These are phyloP conservation scores for Styela plicata DNA, from an alignment of 23 tunicate genomes.

Conservation along the genomic window DNA sequence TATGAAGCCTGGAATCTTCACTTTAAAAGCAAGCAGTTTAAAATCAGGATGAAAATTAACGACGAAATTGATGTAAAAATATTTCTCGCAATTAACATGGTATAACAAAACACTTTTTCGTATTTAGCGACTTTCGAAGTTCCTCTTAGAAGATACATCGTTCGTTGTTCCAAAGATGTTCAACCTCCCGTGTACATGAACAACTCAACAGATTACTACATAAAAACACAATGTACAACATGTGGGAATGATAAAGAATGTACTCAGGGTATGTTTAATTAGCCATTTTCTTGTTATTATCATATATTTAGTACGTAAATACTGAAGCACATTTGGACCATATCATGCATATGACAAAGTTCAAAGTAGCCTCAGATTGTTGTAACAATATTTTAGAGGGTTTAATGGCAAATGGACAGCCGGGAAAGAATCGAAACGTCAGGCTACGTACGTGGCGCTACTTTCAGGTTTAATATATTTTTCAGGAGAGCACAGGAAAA, in stretches of 20 bases:
- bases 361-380: too few relatives aligned
- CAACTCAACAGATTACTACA: not conserved
- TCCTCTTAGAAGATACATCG: conserved; percentile 49
- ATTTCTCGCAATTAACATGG: not conserved
- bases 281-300: conserved; percentile 11
- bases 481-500: not conserved
- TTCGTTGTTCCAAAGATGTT: conserved; percentile 30
- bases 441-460: not conserved
- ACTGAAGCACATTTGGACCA: not conserved
- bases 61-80: too few relatives aligned
- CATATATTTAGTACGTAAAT: not conserved
- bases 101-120: not conserved
- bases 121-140: conserved; percentile 40
- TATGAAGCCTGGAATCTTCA: not conserved
- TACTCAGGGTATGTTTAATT: not conserved
- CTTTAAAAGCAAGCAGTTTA: not conserved
- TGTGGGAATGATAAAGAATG: not conserved
- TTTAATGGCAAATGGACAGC: too few relatives aligned
- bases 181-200: conserved; percentile 49
- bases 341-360: not conserved
- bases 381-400: too few relatives aligned
- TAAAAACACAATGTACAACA: not conserved
- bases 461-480: not conserved
- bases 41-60: not conserved
- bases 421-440: too few relatives aligned